These are phyloP conservation scores for Mesembrinibis cayennensis DNA, from an alignment of 2,113 vertebrate species.

Conservation along the genomic window DNA sequence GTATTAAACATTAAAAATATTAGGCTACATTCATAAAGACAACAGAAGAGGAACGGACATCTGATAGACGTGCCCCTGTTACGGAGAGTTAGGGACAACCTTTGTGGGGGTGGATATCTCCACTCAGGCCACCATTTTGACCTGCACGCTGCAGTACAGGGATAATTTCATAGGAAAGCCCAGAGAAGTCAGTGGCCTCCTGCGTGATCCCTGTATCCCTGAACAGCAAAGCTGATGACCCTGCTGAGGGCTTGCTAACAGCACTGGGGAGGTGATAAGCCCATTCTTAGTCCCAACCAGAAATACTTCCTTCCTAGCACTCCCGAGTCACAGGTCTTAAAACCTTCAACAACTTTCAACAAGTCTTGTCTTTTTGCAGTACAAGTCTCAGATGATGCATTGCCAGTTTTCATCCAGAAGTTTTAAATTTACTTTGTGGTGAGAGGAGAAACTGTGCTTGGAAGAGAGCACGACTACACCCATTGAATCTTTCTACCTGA, in stretches of 20 bases:
- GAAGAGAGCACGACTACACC: neutral
- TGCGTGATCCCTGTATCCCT: neutral
- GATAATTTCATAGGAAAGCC: neutral
- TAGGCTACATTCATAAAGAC: neutral
- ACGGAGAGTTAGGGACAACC: neutral
- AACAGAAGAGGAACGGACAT: neutral
- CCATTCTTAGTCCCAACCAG: neutral
- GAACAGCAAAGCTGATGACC: neutral
- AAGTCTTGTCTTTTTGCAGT: neutral
- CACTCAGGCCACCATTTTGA: neutral
- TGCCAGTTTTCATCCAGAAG: neutral
- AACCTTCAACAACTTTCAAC: neutral
- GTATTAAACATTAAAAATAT: neutral
- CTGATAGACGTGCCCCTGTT: neutral
- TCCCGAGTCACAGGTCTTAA: neutral
- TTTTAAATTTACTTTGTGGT: neutral
- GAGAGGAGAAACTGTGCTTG: neutral
- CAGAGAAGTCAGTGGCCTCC: neutral
- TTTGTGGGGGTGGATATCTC: neutral
- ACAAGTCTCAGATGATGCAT: neutral
- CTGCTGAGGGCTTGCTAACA: neutral
- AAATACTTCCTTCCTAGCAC: neutral
- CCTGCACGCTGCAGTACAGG: fast-evolving
- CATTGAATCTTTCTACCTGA: neutral
- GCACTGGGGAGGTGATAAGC: neutral